Conservation (phyloP, 2,888 invertebrate genomes). For the Dynastes tityus region DNA sequence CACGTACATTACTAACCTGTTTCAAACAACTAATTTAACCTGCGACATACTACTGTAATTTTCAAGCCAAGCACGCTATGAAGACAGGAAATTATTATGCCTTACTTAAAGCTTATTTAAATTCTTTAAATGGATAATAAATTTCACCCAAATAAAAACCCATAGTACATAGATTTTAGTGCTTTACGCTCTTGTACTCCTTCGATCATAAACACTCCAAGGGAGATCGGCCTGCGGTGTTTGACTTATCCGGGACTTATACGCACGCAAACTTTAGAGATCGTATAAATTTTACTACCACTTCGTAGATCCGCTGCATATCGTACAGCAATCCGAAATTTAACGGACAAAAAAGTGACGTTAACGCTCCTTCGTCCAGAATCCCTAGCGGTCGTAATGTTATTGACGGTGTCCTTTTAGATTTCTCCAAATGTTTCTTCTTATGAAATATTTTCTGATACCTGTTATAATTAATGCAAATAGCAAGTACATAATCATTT, state of each 20-base stretch:
- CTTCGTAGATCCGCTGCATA: conserved; percentile 55
- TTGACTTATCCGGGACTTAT: conserved; percentile 24
- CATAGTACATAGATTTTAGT: not conserved
- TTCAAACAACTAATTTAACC: too few relatives aligned
- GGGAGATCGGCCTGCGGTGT: conserved; percentile 9
- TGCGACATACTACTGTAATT: too few relatives aligned
- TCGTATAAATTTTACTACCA: conserved; percentile 59
- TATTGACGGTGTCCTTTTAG: conserved; percentile 22
- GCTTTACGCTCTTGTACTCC: conserved; percentile 1
- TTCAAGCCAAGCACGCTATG: too few relatives aligned
- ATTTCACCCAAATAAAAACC: too few relatives aligned
- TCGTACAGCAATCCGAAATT: conserved; percentile 52
- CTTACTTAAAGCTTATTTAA: not conserved
- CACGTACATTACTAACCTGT: too few relatives aligned
- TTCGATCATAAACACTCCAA: conserved; percentile 33
- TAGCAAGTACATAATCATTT: too few relatives aligned
- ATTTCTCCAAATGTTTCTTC: not conserved
- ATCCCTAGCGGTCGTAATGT: conserved; percentile 8
- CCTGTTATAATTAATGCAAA: too few relatives aligned
- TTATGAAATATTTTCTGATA: not conserved
- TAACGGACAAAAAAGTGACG: conserved; percentile 35
- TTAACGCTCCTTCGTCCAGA: conserved; percentile 10
- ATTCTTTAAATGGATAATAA: too few relatives aligned
- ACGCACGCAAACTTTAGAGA: conserved; percentile 56
- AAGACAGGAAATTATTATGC: not conserved